These are phyloP conservation scores for Siniperca undulata DNA, from an alignment of 2,797 vertebrate genomes.

Conservation along the genomic window DNA sequence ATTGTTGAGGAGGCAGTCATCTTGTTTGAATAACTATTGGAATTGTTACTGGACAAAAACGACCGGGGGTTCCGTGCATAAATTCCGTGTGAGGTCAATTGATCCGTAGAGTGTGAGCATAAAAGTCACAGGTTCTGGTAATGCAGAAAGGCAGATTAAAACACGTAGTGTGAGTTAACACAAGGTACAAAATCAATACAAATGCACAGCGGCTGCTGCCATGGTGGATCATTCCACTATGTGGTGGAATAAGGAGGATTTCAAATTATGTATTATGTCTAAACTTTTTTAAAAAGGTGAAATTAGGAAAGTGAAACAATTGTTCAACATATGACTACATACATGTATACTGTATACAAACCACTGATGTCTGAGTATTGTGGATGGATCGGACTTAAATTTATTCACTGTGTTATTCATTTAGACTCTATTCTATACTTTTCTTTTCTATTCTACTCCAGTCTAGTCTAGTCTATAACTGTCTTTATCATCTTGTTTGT, in stretches of 20 bases:
- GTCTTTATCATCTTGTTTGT: slow-evolving; percentile 50
- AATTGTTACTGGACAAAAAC: background rate
- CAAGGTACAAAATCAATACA: background rate
- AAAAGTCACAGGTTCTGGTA: background rate
- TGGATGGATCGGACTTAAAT: background rate
- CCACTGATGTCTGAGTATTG: background rate
- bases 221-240: background rate
- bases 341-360: background rate
- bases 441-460: slow-evolving; percentile 17
- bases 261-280: background rate
- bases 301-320: background rate
- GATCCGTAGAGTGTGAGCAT: background rate
- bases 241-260: background rate
- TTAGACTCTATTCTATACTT: slow-evolving; percentile 8
- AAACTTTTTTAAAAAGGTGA: background rate
- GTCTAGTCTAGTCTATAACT: slow-evolving; percentile 25
- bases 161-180: background rate
- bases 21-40: background rate
- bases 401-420: slow-evolving; percentile 15
- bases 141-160: background rate
- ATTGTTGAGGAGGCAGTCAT: background rate
- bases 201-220: background rate
- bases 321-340: background rate
- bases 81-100: background rate
- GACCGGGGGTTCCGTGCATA: background rate